Evolutionary conservation across 2,888 invertebrate species (phyloP).

Genomic region (Epistrophe eligans): DNA sequence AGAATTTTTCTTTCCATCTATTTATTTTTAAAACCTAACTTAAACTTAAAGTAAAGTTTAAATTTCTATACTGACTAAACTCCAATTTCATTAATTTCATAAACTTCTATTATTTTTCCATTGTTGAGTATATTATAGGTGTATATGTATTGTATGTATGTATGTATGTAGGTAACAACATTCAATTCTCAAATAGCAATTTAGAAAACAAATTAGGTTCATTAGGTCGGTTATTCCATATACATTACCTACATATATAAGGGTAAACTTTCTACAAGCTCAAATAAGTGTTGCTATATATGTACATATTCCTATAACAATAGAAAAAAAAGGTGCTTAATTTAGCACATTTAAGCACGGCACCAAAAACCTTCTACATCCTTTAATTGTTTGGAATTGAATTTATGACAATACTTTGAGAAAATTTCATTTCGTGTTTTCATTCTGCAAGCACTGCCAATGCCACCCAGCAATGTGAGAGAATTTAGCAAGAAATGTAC

Average conservation of each 20-base stretch:
- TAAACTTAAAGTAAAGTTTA: background rate
- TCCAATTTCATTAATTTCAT: background rate
- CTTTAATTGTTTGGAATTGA: conserved; percentile 20
- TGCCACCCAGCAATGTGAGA: too few relatives aligned
- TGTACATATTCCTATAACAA: too few relatives aligned
- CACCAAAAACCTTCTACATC: conserved; percentile 17
- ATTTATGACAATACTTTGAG: conserved; percentile 19
- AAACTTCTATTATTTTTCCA: conserved; percentile 1
- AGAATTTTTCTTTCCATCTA: background rate
- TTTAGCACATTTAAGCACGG: conserved; percentile 37
- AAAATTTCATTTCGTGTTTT: conserved; percentile 3
- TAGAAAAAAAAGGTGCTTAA: conserved; percentile 2
- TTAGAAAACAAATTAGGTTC: conserved; percentile 31
- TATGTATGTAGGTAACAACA: too few relatives aligned
- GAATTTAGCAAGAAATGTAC: background rate
- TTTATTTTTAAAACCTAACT: background rate
- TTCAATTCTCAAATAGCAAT: conserved; percentile 1
- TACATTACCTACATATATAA: background rate
- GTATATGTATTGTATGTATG: too few relatives aligned
- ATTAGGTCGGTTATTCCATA: conserved; percentile 4
- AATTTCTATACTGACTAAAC: background rate
- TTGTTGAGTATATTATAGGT: too few relatives aligned
- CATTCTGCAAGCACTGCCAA: too few relatives aligned
- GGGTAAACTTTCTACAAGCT: background rate
- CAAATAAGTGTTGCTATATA: background rate